Conservation (phyloP, 2,113 vertebrate species). For the Myotis brandtii region DNA sequence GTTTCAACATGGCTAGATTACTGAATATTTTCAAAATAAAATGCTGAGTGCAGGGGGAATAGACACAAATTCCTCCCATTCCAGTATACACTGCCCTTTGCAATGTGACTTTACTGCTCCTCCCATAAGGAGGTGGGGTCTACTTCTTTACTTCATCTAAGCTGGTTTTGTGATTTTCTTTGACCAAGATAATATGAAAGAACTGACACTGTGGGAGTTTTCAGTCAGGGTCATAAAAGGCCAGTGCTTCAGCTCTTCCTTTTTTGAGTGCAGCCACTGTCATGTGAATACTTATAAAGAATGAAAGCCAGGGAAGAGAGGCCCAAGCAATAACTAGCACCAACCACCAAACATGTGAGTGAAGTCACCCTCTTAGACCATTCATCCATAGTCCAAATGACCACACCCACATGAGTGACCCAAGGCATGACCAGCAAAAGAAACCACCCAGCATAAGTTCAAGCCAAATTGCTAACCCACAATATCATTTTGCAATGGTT, state of each 20-base stretch:
- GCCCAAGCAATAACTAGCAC: not conserved
- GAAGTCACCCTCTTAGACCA: not conserved
- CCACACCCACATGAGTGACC: not conserved
- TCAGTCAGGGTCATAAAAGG: not conserved
- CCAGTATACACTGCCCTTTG: not conserved
- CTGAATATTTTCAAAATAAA: constrained; percentile 38
- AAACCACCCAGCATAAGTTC: not conserved
- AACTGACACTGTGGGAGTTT: not conserved
- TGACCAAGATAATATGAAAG: not conserved
- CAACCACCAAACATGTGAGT: not conserved
- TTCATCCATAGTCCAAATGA: not conserved
- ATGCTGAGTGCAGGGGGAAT: not conserved
- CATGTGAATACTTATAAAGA: not conserved
- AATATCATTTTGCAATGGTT: constrained; percentile 7
- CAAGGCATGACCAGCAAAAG: not conserved
- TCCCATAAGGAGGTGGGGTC: not conserved
- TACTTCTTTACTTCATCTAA: not conserved
- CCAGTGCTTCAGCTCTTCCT: not conserved
- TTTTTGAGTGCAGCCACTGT: not conserved
- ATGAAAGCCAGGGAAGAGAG: not conserved
- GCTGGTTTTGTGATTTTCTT: not conserved
- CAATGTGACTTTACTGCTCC: not conserved
- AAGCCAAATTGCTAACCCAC: not conserved
- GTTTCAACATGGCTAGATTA: constrained; percentile 10
- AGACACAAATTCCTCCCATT: constrained; percentile 42